Base-by-base conservation (phyloP, 1,140 invertebrate genomes). In the Chionoecetes opilio region DNA sequence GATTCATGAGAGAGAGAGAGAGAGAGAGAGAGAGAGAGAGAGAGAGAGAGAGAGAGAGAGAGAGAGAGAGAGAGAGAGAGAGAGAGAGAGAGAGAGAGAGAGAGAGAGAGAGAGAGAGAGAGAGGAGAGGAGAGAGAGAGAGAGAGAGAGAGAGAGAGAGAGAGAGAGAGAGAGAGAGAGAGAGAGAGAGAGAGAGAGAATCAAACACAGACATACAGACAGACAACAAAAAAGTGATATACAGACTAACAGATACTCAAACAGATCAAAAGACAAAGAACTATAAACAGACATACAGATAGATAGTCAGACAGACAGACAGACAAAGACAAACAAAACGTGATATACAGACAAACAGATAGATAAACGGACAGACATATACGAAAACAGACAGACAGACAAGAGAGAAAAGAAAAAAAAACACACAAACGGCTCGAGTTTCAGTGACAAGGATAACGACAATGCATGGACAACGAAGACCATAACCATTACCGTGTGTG, bases 11-110 rank as follows among this genome's bases (percentile, higher is more conserved):
- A 41, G 38, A 41, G 38, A 41, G 38, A 63, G 53, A 9, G 9
- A 63, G 21, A 21, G 53, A 63, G 9, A 63, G 53, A 26, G 9
- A 26, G 53, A 63, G 53, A 63, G 53, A 63, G 53, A 63, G 53
- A 63, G 53, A 63, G 53, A 63, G 53, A 63, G 53, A 63, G 53
- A 63, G 53, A 63, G 53, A 63, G 53, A 63, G 53, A 63, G 53
- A 63, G 53, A 63, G 53, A 63, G 53, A 63, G 53, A 63, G 53
- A 63, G 53, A 63, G 53, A 63, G 53, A 63, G 53, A 6, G 41
- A 46, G 41, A 46, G 41, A 46, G 41, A 46, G 41, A 46, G n/a
- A n/a, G n/a, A n/a, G n/a, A n/a, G n/a, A n/a, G n/a, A n/a, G n/a
- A n/a, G n/a, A n/a, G n/a, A n/a, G n/a, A n/a, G n/a, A n/a, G n/a